A percentile compares a stretch with the other conserved stretches of the same genome.
These are phyloP conservation scores for Anthoscopus minutus DNA, from an alignment of 2,113 vertebrate species.

Conservation along the genomic window DNA sequence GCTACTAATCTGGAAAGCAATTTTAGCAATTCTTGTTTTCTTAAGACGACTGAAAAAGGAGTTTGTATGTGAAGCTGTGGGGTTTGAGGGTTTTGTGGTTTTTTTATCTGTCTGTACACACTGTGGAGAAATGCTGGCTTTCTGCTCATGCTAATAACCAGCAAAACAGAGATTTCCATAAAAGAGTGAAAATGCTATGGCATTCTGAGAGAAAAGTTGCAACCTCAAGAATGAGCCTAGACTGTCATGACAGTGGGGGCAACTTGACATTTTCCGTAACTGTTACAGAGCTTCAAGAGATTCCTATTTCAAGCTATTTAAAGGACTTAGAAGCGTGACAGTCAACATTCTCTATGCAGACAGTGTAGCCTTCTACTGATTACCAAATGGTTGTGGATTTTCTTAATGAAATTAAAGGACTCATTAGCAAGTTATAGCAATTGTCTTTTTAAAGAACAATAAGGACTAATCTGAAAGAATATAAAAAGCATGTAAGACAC, in stretches of 20 bases:
- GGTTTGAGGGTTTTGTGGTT: neutral
- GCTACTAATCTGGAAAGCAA: neutral
- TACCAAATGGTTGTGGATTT: neutral
- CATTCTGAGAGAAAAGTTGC: neutral
- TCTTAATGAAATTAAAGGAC: neutral
- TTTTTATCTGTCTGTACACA: neutral
- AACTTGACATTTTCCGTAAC: neutral
- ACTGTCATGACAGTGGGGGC: neutral
- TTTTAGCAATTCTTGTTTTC: neutral
- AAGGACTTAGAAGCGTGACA: neutral
- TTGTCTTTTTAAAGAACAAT: neutral
- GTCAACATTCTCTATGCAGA: neutral
- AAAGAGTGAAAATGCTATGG: neutral
- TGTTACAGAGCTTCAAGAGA: neutral
- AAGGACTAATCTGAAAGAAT: neutral
- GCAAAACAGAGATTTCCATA: neutral
- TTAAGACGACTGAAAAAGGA: neutral
- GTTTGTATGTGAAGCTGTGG: neutral
- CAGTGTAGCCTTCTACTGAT: neutral
- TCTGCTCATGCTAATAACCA: neutral
- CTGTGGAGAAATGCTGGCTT: neutral
- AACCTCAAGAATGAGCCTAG: neutral
- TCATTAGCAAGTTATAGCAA: neutral
- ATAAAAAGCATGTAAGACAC: neutral
- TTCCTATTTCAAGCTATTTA: neutral